Base-by-base conservation (phyloP, 2,113 vertebrate genomes). In the Oreocharis arfaki region DNA sequence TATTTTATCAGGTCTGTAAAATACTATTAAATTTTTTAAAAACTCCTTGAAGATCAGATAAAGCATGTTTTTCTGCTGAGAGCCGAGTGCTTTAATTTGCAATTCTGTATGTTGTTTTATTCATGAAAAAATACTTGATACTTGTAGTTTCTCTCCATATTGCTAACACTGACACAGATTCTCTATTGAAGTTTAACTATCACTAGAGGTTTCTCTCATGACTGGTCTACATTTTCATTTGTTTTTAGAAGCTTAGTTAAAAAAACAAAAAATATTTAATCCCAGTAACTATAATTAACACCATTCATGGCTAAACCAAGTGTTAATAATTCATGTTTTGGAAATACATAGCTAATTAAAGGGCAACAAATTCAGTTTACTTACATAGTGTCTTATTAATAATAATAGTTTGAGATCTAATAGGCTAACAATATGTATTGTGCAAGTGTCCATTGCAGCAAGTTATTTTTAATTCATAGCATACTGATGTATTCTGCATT, bases 21-120 rank as follows among this genome's bases (percentile, higher is more conserved):
- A 42, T 37, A 74, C 21, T 80, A 94, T 30, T 89, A 70, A 37
- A 67, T 96, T 95, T 96, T 96, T 87, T 3, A 27, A 74, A 91
- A 74, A 93, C 33, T 91, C 84, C 87, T 92, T 73, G 79, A 95
- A 95, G 79, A 97, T 95, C 90, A 92, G 69, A 96, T 89, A 95
- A 95, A 96, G 70, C 46, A 53, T 94, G 89, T 79, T 94, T 95
- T 95, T 90, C 84, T 95, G 80, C 63, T 68, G 59, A 89, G 85
- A 73, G 60, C 41, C 52, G 73, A 80, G 71, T 52, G 74, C 47
- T 95, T 96, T 96, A 61, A 97, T 96, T 95, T 96, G 79, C 78
- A 91, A 96, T 97, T 97, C 96, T 95, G 53, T 97, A 80, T 96
- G 94, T 96, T 97, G 93, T 96, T 97, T 97, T 97, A 97, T 97